Conservation (phyloP, 30 jellyfish, hydroid and myxozoan genomes). For the Hydractinia symbiolongicarpus region DNA sequence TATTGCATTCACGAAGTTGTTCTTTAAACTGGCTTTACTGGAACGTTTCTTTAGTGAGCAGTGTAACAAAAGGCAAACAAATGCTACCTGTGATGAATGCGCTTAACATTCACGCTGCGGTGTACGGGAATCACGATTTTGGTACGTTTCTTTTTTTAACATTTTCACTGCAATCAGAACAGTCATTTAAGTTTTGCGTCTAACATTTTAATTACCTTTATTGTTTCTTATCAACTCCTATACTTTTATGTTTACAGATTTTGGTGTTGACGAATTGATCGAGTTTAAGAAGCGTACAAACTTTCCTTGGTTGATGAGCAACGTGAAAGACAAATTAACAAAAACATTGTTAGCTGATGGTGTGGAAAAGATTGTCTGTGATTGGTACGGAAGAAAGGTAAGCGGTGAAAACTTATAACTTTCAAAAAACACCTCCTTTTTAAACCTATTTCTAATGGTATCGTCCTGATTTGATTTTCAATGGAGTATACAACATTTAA, state of each 20-base stretch:
- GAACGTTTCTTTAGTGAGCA: slow-evolving; percentile 56
- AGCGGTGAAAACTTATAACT: background rate
- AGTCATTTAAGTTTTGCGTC: background rate
- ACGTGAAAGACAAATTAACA: slow-evolving; percentile 53
- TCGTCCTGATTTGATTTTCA: no score
- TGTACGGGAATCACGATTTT: slow-evolving; percentile 74
- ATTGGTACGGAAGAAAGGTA: slow-evolving; percentile 78
- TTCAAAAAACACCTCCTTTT: no score
- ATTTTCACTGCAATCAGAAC: background rate
- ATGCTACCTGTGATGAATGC: slow-evolving; percentile 63
- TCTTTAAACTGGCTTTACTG: no score
- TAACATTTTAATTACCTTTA: background rate
- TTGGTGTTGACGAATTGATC: slow-evolving; percentile 69
- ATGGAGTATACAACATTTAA: no score
- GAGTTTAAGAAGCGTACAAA: slow-evolving; percentile 55
- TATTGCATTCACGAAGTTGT: no score
- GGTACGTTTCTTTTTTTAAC: slow-evolving; percentile 31
- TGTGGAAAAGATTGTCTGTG: slow-evolving; percentile 39
- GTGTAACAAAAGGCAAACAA: slow-evolving; percentile 71
- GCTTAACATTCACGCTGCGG: slow-evolving; percentile 71
- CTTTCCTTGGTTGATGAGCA: slow-evolving; percentile 79
- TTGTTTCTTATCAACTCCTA: background rate
- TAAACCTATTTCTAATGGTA: no score
- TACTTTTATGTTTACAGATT: slow-evolving; percentile 23
- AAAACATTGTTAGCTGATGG: slow-evolving; percentile 67